Conservation (phyloP, 2,888 invertebrate species). For the Morinoia aosen region DNA sequence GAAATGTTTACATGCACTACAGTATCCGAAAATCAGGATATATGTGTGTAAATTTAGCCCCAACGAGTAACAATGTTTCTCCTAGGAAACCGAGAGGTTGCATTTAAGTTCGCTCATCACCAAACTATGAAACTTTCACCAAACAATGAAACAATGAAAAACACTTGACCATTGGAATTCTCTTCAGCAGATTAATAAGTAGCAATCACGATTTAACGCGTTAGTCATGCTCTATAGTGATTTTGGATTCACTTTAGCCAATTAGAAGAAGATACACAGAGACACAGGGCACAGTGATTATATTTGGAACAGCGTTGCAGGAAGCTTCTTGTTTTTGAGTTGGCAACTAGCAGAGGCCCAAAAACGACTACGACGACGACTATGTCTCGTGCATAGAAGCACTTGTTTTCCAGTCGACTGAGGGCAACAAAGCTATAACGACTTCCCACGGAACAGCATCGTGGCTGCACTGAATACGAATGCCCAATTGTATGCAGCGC, state of each 20-base stretch:
- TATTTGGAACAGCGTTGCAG: background rate
- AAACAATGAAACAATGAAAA: background rate
- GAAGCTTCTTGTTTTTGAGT: background rate
- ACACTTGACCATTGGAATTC: background rate
- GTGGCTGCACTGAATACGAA: background rate
- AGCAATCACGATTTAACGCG: background rate
- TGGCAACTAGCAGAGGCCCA: background rate
- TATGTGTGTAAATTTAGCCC: background rate
- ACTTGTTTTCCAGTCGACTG: background rate
- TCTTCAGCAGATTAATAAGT: background rate
- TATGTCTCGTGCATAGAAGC: background rate
- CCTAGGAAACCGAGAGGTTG: background rate
- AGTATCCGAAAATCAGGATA: background rate
- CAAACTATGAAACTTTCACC: background rate
- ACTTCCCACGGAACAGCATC: slow-evolving; percentile 30
- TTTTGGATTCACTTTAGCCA: too few relatives aligned
- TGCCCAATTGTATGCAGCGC: background rate
- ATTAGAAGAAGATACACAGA: too few relatives aligned
- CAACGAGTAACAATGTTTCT: background rate
- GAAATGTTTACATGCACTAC: too few relatives aligned
- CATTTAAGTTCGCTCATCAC: background rate
- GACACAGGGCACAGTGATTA: too few relatives aligned
- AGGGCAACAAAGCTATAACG: slow-evolving; percentile 1
- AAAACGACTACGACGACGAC: background rate
- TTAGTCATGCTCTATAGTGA: background rate